These are phyloP conservation scores for Corythornis leucogaster DNA, from an alignment of 2,797 vertebrate genomes.

Conservation along the genomic window DNA sequence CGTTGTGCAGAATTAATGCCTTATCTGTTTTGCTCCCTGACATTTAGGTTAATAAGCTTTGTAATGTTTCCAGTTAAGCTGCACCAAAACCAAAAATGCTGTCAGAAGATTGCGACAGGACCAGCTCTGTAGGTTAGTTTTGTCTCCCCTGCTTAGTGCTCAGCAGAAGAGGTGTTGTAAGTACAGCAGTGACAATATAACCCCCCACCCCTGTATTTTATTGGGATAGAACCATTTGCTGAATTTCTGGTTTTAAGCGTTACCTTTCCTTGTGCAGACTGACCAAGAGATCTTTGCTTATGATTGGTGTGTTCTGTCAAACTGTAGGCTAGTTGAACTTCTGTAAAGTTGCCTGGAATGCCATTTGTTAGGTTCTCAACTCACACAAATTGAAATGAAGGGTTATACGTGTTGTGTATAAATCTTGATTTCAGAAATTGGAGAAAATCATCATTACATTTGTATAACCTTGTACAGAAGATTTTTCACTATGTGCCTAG, in stretches of 20 bases:
- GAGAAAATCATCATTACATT: constrained; percentile 72
- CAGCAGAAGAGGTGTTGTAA: constrained; percentile 18
- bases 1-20: constrained; percentile 80
- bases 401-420: constrained; percentile 74
- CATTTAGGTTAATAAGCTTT: constrained; percentile 80
- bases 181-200: constrained; percentile 37
- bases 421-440: constrained; percentile 59
- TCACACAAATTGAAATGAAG: constrained; percentile 71
- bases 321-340: constrained; percentile 76
- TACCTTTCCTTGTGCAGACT: constrained; percentile 74
- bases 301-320: constrained; percentile 72
- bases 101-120: constrained; percentile 11
- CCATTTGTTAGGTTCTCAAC: constrained; percentile 74
- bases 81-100: constrained; percentile 75
- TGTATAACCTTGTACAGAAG: constrained; percentile 82
- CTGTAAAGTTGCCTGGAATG: constrained; percentile 79
- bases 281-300: constrained; percentile 75
- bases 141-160: constrained; percentile 37
- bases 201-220: constrained; percentile 10
- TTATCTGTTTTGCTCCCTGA: constrained; percentile 75
- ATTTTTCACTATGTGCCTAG: constrained; percentile 87
- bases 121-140: constrained; percentile 52
- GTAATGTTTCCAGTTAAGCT: constrained; percentile 73
- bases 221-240: constrained; percentile 53
- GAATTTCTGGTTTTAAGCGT: constrained; percentile 28